Evolutionary conservation across 2,797 vertebrate species (phyloP).

Genomic region (Heterohyrax brucei): DNA sequence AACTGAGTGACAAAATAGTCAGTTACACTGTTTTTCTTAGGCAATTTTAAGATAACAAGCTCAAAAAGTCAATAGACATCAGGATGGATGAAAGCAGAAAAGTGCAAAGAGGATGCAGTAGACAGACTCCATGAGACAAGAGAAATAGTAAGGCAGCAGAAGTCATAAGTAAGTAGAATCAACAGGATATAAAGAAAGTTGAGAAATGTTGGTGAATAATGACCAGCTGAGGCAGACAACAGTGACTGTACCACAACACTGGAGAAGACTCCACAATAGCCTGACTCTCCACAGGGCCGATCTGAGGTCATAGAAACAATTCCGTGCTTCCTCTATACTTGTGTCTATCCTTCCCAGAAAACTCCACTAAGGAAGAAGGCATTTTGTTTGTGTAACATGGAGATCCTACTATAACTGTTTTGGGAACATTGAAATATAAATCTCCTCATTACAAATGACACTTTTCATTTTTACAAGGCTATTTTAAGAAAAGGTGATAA

Average conservation of each 20-base stretch:
- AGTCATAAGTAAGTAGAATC: not conserved
- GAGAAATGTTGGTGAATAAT: not conserved
- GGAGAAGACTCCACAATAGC: not conserved
- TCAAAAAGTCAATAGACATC: not conserved
- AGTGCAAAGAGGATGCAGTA: not conserved
- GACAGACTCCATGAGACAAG: not conserved
- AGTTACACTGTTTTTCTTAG: not conserved
- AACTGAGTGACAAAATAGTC: not conserved
- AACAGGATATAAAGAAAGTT: not conserved
- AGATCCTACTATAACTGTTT: not conserved
- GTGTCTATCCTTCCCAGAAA: constrained; percentile 30
- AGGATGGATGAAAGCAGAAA: not conserved
- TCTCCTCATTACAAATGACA: not conserved
- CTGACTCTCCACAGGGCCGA: not conserved
- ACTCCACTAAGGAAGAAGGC: not conserved
- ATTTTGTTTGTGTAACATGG: not conserved
- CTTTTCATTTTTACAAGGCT: constrained; percentile 9
- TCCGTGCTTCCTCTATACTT: not conserved
- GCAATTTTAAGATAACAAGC: not conserved
- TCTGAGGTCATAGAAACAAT: not conserved
- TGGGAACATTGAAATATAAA: not conserved
- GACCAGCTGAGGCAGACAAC: not conserved
- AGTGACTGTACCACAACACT: fast-evolving
- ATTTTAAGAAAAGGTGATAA: not conserved
- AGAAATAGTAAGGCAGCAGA: not conserved